Percentiles rank a stretch among this genome's conserved stretches.
These are phyloP conservation scores for Anas platyrhynchos DNA, from an alignment of 2,113 vertebrate species.

Conservation along the genomic window DNA sequence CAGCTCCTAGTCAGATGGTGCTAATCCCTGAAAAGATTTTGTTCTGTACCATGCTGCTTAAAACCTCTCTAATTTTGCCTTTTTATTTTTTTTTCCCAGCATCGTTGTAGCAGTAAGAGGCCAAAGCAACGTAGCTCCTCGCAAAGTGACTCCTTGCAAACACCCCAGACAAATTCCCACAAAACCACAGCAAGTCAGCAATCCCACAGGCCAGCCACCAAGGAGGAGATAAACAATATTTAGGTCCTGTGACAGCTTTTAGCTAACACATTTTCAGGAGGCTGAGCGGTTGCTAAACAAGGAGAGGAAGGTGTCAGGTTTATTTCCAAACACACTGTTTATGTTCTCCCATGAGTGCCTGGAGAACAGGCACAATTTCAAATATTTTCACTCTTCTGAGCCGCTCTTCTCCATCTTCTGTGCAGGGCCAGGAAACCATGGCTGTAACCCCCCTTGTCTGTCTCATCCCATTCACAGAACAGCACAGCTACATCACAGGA, in stretches of 20 bases:
- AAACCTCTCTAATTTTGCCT: neutral
- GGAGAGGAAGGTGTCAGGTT: neutral
- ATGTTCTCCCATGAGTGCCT: neutral
- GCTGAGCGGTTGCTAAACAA: neutral
- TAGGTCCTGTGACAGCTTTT: neutral
- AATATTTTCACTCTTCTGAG: neutral
- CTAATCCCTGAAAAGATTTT: neutral
- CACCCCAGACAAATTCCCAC: neutral
- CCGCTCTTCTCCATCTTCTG: neutral
- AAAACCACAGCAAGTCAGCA: too few relatives aligned
- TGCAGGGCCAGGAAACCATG: accelerated
- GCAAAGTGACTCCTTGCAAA: neutral
- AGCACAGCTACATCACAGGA: neutral
- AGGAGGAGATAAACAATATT: neutral
- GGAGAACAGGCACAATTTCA: neutral
- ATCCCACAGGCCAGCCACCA: neutral
- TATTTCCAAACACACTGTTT: neutral
- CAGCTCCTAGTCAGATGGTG: neutral
- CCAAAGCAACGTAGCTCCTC: neutral
- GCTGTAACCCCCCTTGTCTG: neutral
- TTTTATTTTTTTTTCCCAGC: neutral
- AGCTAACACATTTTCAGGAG: neutral
- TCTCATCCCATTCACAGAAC: neutral
- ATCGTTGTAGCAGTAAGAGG: neutral
- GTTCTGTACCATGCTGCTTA: neutral